These are phyloP conservation scores for Rhagonycha lutea DNA, from an alignment of 2,888 invertebrate genomes.

Conservation along the genomic window DNA sequence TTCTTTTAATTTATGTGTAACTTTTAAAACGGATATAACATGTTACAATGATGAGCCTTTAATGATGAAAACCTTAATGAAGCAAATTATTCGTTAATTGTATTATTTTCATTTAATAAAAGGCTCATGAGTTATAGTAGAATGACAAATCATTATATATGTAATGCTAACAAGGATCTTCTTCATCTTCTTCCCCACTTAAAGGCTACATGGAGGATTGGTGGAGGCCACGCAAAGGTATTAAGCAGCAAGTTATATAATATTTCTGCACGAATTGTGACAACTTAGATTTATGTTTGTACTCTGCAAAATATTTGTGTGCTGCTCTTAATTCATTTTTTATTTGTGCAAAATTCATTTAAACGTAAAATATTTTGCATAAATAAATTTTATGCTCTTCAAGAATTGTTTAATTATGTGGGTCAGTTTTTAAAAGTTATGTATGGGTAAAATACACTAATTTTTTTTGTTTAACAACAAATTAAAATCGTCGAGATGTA, in stretches of 20 bases:
- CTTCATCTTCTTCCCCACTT: constrained; percentile 82
- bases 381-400: neutral
- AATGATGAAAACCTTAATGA: neutral
- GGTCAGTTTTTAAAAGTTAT: neutral
- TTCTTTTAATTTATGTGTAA: constrained; percentile 8
- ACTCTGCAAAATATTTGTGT: constrained; percentile 19
- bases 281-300: constrained; percentile 10
- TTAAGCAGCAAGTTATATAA: constrained; percentile 13
- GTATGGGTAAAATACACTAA: neutral
- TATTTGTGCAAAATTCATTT: constrained; percentile 17
- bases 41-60: neutral
- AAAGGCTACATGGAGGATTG: constrained; percentile 98
- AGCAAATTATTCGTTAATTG: neutral
- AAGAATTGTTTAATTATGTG: neutral
- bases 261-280: constrained; percentile 12
- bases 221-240: constrained; percentile 97
- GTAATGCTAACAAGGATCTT: constrained; percentile 65
- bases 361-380: neutral
- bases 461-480: constrained; percentile 1
- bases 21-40: neutral
- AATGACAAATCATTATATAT: constrained; percentile 42
- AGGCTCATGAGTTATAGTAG: constrained; percentile 29
- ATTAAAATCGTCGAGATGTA: constrained; percentile 25
- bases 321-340: constrained; percentile 6
- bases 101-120: constrained; percentile 8